Conservation (phyloP, 2,888 invertebrate species). For the Buathra laborator region DNA sequence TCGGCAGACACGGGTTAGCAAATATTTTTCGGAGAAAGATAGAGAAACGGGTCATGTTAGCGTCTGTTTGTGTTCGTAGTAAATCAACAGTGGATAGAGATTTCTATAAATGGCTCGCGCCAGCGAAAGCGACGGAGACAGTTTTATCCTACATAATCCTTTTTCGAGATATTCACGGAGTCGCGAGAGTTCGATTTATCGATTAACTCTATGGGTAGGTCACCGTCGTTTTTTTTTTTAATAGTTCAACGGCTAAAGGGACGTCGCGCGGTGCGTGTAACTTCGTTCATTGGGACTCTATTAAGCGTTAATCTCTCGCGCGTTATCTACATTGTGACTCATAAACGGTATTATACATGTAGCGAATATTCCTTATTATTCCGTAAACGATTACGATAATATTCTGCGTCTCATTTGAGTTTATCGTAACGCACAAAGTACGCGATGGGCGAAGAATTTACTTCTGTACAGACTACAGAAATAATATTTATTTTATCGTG, state of each 20-base stretch:
- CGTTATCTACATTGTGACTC: not conserved
- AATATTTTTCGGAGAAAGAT: conserved; percentile 15
- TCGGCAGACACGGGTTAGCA: not conserved
- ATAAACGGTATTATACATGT: not conserved
- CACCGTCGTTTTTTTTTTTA: not conserved
- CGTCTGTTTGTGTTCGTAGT: conserved; percentile 22
- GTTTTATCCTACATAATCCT: conserved; percentile 33
- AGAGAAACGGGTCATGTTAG: not conserved
- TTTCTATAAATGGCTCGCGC: conserved; percentile 35
- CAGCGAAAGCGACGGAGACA: conserved; percentile 6
- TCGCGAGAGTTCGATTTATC: conserved; percentile 36
- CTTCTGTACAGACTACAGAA: not conserved
- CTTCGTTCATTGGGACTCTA: not conserved
- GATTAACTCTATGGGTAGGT: conserved; percentile 16
- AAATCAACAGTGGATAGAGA: conserved; percentile 14
- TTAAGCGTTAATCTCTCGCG: conserved; percentile 2
- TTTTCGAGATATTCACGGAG: conserved; percentile 14
- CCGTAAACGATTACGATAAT: conserved; percentile 2
- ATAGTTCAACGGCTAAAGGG: not conserved
- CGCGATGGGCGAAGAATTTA: not conserved
- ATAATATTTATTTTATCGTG: conserved; percentile 2
- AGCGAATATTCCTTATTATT: not conserved
- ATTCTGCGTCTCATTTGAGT: conserved; percentile 22
- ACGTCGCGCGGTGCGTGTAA: conserved; percentile 3
- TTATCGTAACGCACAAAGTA: not conserved